phyloP scores from a whole-genome alignment of 2,113 vertebrate genomes.

The Bombycilla garrulus region DNA sequence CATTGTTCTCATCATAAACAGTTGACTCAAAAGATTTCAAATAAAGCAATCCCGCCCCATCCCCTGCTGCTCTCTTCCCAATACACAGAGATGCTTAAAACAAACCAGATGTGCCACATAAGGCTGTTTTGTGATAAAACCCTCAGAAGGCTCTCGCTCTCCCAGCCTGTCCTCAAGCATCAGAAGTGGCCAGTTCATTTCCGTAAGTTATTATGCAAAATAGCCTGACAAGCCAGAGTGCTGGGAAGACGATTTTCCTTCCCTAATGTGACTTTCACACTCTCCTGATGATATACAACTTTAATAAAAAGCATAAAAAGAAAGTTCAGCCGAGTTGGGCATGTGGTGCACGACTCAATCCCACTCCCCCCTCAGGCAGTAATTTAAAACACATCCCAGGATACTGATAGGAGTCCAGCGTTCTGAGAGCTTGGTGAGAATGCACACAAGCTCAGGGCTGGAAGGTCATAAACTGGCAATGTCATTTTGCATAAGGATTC shows the following conservation, averaged over 20 bases:
- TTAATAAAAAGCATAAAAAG: constrained; percentile 75
- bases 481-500: background rate
- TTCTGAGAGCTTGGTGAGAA: background rate
- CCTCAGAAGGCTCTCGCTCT: constrained; percentile 15
- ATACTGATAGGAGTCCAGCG: background rate
- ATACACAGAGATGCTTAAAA: constrained; percentile 46
- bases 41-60: background rate
- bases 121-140: background rate
- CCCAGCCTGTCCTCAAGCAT: background rate
- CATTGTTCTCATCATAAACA: constrained; percentile 49
- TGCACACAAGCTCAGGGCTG: background rate
- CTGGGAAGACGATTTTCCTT: background rate
- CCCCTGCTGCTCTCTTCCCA: constrained; percentile 52
- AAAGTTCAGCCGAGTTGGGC: constrained; percentile 53
- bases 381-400: constrained; percentile 4
- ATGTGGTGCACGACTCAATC: background rate
- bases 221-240: background rate
- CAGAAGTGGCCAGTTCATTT: constrained; percentile 50
- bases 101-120: constrained; percentile 64
- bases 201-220: constrained; percentile 32
- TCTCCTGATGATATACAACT: constrained; percentile 69
- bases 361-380: background rate
- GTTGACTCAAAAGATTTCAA: constrained; percentile 52
- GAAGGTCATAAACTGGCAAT: background rate
- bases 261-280: constrained; percentile 38